phyloP scores from a whole-genome alignment of 2,888 invertebrate genomes.

The Coelogynopora nodosa region DNA sequence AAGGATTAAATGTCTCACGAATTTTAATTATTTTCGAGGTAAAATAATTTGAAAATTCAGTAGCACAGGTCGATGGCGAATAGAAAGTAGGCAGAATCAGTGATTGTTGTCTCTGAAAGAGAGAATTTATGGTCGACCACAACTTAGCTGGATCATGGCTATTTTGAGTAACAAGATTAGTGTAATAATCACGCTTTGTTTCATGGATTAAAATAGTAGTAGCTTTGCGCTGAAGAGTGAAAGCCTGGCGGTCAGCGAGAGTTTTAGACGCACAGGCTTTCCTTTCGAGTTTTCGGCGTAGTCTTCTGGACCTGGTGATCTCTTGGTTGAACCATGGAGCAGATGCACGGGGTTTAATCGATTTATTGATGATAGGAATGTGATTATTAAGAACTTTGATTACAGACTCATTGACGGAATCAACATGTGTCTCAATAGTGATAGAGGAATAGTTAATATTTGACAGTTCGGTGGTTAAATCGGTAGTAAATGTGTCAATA shows the following conservation, averaged over 20 bases:
- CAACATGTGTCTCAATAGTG: background rate
- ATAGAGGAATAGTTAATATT: slow-evolving; percentile 20
- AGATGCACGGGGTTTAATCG: slow-evolving; percentile 6
- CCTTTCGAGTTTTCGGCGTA: background rate
- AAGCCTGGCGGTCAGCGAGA: background rate
- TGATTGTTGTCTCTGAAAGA: background rate
- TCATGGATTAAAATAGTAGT: slow-evolving; percentile 10
- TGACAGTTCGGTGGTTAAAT: slow-evolving; percentile 5
- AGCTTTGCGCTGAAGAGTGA: slow-evolving; percentile 11
- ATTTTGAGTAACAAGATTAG: slow-evolving; percentile 7
- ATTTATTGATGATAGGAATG: slow-evolving; percentile 18
- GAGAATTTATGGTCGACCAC: slow-evolving; percentile 23
- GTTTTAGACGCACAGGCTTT: slow-evolving; percentile 2
- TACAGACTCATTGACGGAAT: slow-evolving; percentile 18
- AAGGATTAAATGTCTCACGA: slow-evolving; percentile 11
- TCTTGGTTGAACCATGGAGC: slow-evolving; percentile 7
- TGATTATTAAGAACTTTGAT: background rate
- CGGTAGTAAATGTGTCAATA: slow-evolving; percentile 18
- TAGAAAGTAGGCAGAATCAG: background rate
- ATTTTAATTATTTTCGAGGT: slow-evolving; percentile 16
- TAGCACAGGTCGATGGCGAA: background rate
- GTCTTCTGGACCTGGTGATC: background rate
- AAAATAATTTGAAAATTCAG: slow-evolving; percentile 26
- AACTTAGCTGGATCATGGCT: slow-evolving; percentile 10
- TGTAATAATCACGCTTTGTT: slow-evolving; percentile 18